Percentiles rank a stretch among this genome's conserved stretches.
Conservation (phyloP, 2,797 vertebrate species). For the Rhinophrynus dorsalis region DNA sequence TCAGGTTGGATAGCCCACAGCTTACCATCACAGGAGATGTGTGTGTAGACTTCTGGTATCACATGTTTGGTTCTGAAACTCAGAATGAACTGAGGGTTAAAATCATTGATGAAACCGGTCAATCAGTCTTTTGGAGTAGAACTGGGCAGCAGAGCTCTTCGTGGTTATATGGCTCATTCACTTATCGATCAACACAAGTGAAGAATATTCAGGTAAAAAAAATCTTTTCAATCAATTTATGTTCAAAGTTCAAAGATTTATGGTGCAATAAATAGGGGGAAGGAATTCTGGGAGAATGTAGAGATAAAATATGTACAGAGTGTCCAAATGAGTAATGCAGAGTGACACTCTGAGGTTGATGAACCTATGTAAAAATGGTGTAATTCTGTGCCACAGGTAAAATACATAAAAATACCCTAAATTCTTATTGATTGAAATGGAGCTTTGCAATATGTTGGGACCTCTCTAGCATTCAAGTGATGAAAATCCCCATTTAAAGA, state of each 20-base stretch:
- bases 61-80: conserved; percentile 61
- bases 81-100: conserved; percentile 68
- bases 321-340: neutral
- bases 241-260: conserved; percentile 9
- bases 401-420: too few species aligned
- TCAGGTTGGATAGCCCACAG: conserved; percentile 67
- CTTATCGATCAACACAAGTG: conserved; percentile 54
- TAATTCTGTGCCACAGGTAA: too few species aligned
- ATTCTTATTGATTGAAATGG: too few species aligned
- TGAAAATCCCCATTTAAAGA: too few species aligned
- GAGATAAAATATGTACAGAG: neutral
- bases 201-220: conserved; percentile 70
- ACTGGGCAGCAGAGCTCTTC: conserved; percentile 53
- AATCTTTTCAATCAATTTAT: neutral
- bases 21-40: conserved; percentile 60
- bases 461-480: too few species aligned
- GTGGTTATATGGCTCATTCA: conserved; percentile 73
- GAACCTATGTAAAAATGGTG: too few species aligned
- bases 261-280: neutral
- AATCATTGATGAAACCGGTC: conserved; percentile 56
- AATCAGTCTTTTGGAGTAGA: conserved; percentile 67
- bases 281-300: neutral
- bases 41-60: conserved; percentile 86
- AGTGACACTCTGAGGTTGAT: too few species aligned
- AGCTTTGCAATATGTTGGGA: too few species aligned